Percentiles rank a stretch among this genome's conserved stretches.
Conservation (phyloP, 2,113 vertebrate genomes). For the Malurus cyaneus region DNA sequence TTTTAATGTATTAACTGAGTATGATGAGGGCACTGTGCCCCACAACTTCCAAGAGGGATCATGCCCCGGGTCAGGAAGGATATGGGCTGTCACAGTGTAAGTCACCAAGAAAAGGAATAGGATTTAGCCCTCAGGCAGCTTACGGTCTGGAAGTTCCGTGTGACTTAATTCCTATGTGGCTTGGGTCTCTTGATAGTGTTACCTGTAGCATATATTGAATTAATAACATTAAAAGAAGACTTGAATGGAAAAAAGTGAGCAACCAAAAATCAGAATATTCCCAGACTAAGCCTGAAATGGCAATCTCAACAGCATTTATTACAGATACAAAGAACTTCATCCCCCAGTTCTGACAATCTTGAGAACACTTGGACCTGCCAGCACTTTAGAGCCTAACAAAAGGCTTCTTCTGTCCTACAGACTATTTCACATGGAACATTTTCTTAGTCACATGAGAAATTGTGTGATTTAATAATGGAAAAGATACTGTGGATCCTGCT, state of each 20-base stretch:
- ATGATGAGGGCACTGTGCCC: background rate
- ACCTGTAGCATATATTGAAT: background rate
- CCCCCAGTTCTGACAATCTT: background rate
- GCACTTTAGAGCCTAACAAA: background rate
- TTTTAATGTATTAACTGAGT: background rate
- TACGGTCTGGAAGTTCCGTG: background rate
- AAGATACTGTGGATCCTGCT: background rate
- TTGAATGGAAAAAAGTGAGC: background rate
- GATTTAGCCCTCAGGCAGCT: background rate
- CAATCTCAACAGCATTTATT: background rate
- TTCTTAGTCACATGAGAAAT: background rate
- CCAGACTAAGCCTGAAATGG: background rate
- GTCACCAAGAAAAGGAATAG: background rate
- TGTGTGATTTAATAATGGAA: background rate
- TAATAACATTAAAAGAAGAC: background rate
- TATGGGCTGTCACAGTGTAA: background rate
- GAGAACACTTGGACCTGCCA: background rate
- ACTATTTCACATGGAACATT: background rate
- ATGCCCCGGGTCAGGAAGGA: background rate
- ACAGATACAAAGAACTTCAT: background rate
- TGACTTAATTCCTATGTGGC: background rate
- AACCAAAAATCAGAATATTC: background rate
- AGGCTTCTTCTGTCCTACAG: background rate
- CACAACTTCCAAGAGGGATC: background rate
- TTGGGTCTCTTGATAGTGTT: background rate